Evolutionary conservation across 2,797 vertebrate genomes (phyloP), one percentile per base, ranked within the genome.

Genomic region (Euphonia xanthogaster): DNA sequence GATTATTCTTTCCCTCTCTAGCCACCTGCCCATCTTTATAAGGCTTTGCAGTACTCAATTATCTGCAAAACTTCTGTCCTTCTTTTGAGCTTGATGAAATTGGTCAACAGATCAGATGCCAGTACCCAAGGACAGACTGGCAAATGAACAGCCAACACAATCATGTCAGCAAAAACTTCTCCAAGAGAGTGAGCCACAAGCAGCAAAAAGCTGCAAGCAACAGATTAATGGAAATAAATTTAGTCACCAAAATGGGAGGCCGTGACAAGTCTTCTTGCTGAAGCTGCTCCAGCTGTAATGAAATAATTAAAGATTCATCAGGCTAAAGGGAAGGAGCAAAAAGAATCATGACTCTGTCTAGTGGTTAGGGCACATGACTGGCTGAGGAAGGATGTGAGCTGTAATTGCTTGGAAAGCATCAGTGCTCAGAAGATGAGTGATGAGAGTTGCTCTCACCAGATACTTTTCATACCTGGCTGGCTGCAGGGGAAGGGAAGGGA

Each of bases 251-350:
- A 87, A 85, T 44, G 75, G 57, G 72, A 89, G 91, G 14, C 55
- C 8, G 1, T 89, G 71, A 70, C 63, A 91, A 74, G 53, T 50
- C 53, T 50, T 86, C 50, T 74, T 93, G 68, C 57, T 83, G 71
- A 86, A 91, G 72, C 65, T 89, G 78, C 90, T 94, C 75, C 75
- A 82, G 68, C 53, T 87, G 92, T 94, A 94, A 97, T 97, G 89
- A 93, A 94, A 92, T 67, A 94, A 95, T 97, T 96, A 97, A 95
- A 97, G 87, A 95, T 96, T 96, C 75, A 97, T 94, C 81, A 88
- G 55, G 53, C 42, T 70, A 77, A 44, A 89, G 40, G 42, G 60
- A 89, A 74, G 68, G 37, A 89, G 45, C 1, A 13, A 60, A 65
- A 87, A 89, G 87, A 87, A 71, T 87, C 93, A 91, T 83, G 84